Conservation (phyloP, 1,140 invertebrate species). For the Andrena cerasifolii region DNA sequence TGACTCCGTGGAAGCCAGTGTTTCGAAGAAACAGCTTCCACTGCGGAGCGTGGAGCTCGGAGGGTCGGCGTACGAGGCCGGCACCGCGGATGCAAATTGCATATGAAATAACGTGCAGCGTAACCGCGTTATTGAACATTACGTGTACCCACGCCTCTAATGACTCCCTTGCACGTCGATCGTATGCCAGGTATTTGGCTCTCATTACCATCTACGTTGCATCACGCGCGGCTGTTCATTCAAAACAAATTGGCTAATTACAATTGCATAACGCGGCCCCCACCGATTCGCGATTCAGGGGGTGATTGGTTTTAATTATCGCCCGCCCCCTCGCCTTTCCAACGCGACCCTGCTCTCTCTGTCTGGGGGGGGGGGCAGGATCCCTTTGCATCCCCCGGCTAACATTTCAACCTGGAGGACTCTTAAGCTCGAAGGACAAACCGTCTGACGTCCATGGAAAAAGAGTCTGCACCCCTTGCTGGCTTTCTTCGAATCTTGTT, state of each 20-base stretch:
- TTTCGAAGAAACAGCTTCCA: neutral
- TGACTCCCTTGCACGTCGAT: slow-evolving; percentile 25
- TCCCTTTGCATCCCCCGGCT: no score
- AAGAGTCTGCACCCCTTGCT: no score
- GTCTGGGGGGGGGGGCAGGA: neutral
- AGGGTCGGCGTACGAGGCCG: neutral
- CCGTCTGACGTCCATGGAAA: no score
- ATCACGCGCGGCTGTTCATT: slow-evolving; percentile 13
- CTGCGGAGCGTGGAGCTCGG: neutral
- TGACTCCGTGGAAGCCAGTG: neutral
- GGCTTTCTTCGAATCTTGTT: no score
- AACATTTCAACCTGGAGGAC: no score
- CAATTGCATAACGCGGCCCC: slow-evolving; percentile 44
- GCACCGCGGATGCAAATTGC: slow-evolving; percentile 36
- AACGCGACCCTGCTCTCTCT: neutral
- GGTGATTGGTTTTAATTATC: slow-evolving; percentile 23
- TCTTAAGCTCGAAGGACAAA: neutral
- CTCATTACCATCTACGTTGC: slow-evolving; percentile 49
- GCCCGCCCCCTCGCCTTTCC: neutral
- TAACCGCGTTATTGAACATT: slow-evolving; percentile 43
- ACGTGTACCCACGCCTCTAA: slow-evolving; percentile 39
- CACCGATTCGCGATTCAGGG: neutral
- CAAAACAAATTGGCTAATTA: slow-evolving; percentile 54
- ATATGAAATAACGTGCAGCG: slow-evolving; percentile 28
- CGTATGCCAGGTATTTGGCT: slow-evolving; percentile 43